Evolutionary conservation across 37 sponge, comb jelly and placozoan genomes (phyloP), one percentile per base, ranked within the genome.

Genomic region (Petrosia ficiformis): DNA sequence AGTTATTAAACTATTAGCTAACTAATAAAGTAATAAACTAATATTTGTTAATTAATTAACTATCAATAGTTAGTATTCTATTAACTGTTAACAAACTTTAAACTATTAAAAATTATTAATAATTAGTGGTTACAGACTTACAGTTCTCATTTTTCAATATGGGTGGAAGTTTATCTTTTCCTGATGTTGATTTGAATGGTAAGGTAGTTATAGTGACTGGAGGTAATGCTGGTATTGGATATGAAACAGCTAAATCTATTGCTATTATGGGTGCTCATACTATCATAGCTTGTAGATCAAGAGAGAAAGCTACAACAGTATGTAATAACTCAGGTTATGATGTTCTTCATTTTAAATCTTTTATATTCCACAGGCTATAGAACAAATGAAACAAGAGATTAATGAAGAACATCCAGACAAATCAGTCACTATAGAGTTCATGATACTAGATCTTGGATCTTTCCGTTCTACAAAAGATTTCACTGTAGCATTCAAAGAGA

Each of bases 191-290:
- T 37, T 78, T 84, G 39, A 68, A 67, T 19, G 83, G 82, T 33
- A 81, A 60, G 44, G 91, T 90, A 31, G 91, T 83, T 34, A 60
- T 90, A 5, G 91, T 90, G 56, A 90, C 91, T 36, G 91, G 91
- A 34, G 86, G 91, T 22, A 90, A 90, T 68, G 77, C 86, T 68
- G 91, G 91, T 8, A 90, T 90, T 42, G 91, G 91, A 57, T 90
- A 90, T 44, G 91, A 90, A 79, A 82, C 83, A 8, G 82, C 82
- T 26, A 90, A 90, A 70, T 82, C 72, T 22, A 77, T 90, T 44
- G 91, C 91, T 16, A 4, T 59, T 34, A 57, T 90, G 82, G 91
- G 91, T 74, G 91, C 91, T 30, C 91, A 81, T 71, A 81, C 81
- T 56, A 75, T 90, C 68, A 86, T 90, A 29, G 91, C 91, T 8